Evolutionary conservation across 2,113 vertebrate genomes (phyloP).

Genomic region (Albula goreensis): DNA sequence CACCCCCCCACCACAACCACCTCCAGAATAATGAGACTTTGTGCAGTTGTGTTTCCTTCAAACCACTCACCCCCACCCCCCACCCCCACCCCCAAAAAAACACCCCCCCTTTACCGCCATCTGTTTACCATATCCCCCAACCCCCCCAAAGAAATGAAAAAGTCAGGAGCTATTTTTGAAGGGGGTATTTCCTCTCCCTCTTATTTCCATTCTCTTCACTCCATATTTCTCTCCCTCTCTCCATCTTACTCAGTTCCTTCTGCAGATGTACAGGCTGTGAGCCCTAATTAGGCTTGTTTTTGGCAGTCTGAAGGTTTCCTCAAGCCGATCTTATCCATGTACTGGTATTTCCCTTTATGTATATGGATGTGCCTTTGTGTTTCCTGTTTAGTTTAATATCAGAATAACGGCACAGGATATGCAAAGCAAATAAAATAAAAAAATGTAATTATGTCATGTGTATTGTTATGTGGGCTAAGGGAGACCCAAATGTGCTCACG

Average conservation of each 20-base stretch:
- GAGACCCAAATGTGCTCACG: not conserved
- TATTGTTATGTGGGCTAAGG: too few relatives aligned
- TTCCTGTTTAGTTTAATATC: not conserved
- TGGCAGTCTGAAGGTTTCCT: not conserved
- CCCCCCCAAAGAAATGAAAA: not conserved
- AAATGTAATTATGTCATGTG: too few relatives aligned
- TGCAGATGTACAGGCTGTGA: not conserved
- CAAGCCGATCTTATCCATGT: too few relatives aligned
- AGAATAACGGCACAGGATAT: not conserved
- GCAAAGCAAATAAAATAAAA: too few relatives aligned
- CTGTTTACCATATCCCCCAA: not conserved
- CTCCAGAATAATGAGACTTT: not conserved
- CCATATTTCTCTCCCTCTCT: not conserved
- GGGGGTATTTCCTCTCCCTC: not conserved
- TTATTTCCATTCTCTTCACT: not conserved
- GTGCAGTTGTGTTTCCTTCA: not conserved
- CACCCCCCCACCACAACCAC: too few relatives aligned
- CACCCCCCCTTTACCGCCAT: not conserved
- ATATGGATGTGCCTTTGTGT: not conserved
- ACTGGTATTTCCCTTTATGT: not conserved
- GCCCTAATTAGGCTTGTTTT: not conserved
- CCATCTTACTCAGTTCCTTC: not conserved
- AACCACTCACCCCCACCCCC: not conserved
- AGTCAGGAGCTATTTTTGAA: conserved; percentile 2
- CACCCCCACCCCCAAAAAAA: not conserved